A percentile compares a stretch with the other conserved stretches of the same genome.
Conservation (phyloP, 2,888 invertebrate species). For the Augochlorella aurata region DNA sequence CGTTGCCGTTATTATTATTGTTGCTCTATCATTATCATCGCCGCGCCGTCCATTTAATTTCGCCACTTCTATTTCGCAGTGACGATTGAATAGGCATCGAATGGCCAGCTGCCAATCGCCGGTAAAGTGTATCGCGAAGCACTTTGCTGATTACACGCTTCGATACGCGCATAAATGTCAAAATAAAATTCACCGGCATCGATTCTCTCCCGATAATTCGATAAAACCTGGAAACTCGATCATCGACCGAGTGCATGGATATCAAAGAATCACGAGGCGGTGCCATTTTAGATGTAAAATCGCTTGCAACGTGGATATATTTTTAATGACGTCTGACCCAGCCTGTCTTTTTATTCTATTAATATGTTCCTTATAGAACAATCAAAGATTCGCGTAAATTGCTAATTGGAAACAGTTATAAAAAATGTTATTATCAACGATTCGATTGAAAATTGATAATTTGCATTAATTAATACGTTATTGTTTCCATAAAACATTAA, state of each 20-base stretch:
- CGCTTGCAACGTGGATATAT: not conserved
- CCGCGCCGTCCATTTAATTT: constrained; percentile 65
- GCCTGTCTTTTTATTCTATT: not conserved
- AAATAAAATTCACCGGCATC: constrained; percentile 55
- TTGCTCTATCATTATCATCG: constrained; percentile 16
- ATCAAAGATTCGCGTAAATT: not conserved
- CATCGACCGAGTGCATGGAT: constrained; percentile 23
- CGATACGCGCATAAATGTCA: constrained; percentile 50
- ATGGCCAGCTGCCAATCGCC: constrained; percentile 44
- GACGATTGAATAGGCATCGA: constrained; percentile 54
- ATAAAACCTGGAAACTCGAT: constrained; percentile 42
- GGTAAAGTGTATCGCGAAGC: constrained; percentile 51
- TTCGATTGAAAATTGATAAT: no score
- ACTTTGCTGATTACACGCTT: constrained; percentile 72
- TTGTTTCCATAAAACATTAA: not conserved
- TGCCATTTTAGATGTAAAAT: constrained; percentile 30
- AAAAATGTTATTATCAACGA: no score
- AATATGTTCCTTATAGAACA: not conserved
- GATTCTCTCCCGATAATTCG: constrained; percentile 47
- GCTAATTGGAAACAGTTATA: no score
- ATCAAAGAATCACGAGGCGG: constrained; percentile 21
- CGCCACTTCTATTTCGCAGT: constrained; percentile 66
- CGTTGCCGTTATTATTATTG: constrained; percentile 35
- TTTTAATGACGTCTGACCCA: not conserved
- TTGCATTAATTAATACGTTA: not conserved